Evolutionary conservation across 2,797 vertebrate species (phyloP).

Genomic region (Mionectes olivaceus): DNA sequence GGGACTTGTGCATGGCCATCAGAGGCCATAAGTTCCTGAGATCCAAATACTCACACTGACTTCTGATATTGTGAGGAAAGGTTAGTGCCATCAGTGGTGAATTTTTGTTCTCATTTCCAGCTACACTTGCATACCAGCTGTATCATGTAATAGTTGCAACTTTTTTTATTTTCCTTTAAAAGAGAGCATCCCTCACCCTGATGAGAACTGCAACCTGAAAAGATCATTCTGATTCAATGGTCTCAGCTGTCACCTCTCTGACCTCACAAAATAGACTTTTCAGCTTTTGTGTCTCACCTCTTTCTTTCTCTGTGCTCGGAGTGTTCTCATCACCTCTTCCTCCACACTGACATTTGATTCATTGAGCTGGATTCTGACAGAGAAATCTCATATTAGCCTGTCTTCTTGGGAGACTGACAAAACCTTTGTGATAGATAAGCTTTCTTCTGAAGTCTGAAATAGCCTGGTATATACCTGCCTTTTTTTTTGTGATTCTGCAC

Average conservation of each 20-base stretch:
- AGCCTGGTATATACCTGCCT: neutral
- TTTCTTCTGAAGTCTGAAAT: constrained; percentile 12
- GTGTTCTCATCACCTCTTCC: neutral
- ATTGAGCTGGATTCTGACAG: constrained; percentile 13
- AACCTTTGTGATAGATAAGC: neutral
- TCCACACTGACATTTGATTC: neutral
- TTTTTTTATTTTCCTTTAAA: neutral
- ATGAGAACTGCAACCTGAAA: constrained; percentile 13
- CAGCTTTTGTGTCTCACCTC: constrained; percentile 27
- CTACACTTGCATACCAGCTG: neutral
- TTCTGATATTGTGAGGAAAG: neutral
- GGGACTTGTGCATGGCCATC: no score
- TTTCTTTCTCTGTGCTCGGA: neutral
- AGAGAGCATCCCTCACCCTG: neutral
- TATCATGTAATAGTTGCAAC: neutral
- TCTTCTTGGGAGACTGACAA: neutral
- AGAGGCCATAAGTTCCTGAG: neutral
- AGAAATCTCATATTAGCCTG: neutral
- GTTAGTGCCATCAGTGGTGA: neutral
- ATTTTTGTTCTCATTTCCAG: constrained; percentile 3
- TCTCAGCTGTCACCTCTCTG: constrained; percentile 4
- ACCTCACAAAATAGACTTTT: constrained; percentile 39
- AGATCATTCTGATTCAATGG: constrained; percentile 25
- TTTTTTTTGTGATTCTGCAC: neutral
- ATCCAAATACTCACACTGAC: neutral